Evolutionary conservation across 2,113 vertebrate species (phyloP).

Genomic region (Sinocyclocheilus grahami): DNA sequence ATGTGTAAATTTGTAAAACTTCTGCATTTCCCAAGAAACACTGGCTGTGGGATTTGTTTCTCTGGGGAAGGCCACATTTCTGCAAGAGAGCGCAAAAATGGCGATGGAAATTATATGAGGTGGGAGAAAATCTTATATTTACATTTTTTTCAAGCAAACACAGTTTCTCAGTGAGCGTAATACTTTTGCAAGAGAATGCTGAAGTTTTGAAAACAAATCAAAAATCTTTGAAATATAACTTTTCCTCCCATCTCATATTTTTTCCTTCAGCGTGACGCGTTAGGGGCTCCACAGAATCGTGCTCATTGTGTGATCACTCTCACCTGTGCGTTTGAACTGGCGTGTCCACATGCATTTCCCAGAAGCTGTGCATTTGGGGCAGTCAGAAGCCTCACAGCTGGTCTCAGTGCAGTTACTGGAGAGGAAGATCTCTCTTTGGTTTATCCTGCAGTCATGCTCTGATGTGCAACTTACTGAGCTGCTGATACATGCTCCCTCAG

Average conservation of each 20-base stretch:
- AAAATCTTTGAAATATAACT: too few species aligned
- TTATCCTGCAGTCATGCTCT: conserved; percentile 91
- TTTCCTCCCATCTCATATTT: too few species aligned
- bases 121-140: too few species aligned
- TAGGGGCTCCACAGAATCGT: neutral
- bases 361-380: conserved; percentile 86
- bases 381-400: conserved; percentile 89
- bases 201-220: too few species aligned
- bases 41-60: neutral
- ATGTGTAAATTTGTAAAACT: neutral
- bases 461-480: conserved; percentile 86
- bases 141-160: too few species aligned
- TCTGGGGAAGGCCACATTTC: neutral
- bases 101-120: too few species aligned
- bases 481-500: conserved; percentile 88
- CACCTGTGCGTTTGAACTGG: conserved; percentile 90
- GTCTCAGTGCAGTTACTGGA: conserved; percentile 91
- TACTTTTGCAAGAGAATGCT: too few species aligned
- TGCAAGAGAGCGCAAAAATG: neutral
- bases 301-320: neutral
- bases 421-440: conserved; percentile 89
- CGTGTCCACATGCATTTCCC: conserved; percentile 95
- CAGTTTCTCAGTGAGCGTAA: too few species aligned
- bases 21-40: neutral
- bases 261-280: too few species aligned